These are phyloP conservation scores for Ptiloglossa arizonensis DNA, from an alignment of 1,140 invertebrate species.

Conservation along the genomic window DNA sequence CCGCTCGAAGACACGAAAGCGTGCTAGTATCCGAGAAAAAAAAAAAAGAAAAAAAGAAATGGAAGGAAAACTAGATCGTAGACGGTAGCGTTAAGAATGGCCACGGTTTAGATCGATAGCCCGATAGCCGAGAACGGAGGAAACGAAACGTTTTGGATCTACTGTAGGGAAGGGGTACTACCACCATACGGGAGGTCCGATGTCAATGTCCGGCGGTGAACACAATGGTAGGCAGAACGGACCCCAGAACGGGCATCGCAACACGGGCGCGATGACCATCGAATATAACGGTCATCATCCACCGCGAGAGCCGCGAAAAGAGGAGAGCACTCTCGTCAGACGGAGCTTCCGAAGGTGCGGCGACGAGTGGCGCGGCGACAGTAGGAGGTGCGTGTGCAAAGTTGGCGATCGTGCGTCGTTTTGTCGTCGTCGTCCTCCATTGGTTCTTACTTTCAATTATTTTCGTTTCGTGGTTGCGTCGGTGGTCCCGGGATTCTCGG, in stretches of 20 bases:
- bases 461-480: conserved; percentile 7
- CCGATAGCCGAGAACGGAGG: conserved; percentile 10
- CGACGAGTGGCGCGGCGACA: conserved; percentile 82
- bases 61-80: background rate
- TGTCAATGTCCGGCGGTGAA: conserved; percentile 71
- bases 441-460: conserved; percentile 11
- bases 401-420: conserved; percentile 34
- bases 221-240: conserved; percentile 71
- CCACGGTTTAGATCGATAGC: conserved; percentile 15
- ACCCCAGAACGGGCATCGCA: conserved; percentile 78
- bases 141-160: conserved; percentile 75
- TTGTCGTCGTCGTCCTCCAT: conserved; percentile 20
- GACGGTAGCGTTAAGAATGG: background rate
- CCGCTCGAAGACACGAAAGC: too few species aligned
- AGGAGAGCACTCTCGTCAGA: conserved; percentile 79
- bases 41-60: background rate
- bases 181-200: conserved; percentile 71
- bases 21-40: too few species aligned
- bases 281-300: conserved; percentile 84
- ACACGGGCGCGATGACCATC: conserved; percentile 82
- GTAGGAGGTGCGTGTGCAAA: conserved; percentile 80
- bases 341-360: conserved; percentile 79
- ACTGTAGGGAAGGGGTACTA: conserved; percentile 80
- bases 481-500: conserved; percentile 12
- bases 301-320: conserved; percentile 82